phyloP scores from a whole-genome alignment of 2,888 invertebrate genomes.

The Axea sp. region DNA sequence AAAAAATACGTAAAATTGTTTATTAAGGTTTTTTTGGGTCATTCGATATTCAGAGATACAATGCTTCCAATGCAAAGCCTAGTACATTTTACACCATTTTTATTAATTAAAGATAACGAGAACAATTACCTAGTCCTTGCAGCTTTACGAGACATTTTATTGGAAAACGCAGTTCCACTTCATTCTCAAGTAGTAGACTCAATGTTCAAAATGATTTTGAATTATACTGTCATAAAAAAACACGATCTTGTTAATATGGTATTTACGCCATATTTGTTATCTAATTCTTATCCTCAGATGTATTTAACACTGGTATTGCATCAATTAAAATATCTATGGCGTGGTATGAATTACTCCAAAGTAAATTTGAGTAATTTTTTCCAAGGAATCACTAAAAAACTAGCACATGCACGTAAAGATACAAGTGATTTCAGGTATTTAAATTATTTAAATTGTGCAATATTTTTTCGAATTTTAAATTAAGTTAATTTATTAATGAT shows the following conservation, averaged over 20 bases:
- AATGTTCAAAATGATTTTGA: constrained; percentile 38
- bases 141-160: constrained; percentile 47
- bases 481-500: too few relatives aligned
- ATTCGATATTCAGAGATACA: constrained; percentile 60
- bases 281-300: constrained; percentile 19
- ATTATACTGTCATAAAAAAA: constrained; percentile 36
- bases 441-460: too few relatives aligned
- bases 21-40: constrained; percentile 70
- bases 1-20: constrained; percentile 68
- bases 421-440: constrained; percentile 20
- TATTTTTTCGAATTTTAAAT: too few relatives aligned
- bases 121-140: constrained; percentile 61
- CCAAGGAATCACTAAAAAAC: constrained; percentile 37
- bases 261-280: constrained; percentile 64
- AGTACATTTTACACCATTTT: constrained; percentile 66
- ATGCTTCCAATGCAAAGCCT: constrained; percentile 69
- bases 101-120: constrained; percentile 65
- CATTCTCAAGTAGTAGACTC: constrained; percentile 63
- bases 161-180: constrained; percentile 41
- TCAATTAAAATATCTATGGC: constrained; percentile 1
- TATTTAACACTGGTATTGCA: not conserved
- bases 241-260: constrained; percentile 69
- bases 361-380: constrained; percentile 20
- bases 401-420: constrained; percentile 34
- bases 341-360: constrained; percentile 2